Percentiles rank a stretch among this genome's conserved stretches.
Conservation (phyloP, 2,113 vertebrate species). For the Dissostichus mawsoni region DNA sequence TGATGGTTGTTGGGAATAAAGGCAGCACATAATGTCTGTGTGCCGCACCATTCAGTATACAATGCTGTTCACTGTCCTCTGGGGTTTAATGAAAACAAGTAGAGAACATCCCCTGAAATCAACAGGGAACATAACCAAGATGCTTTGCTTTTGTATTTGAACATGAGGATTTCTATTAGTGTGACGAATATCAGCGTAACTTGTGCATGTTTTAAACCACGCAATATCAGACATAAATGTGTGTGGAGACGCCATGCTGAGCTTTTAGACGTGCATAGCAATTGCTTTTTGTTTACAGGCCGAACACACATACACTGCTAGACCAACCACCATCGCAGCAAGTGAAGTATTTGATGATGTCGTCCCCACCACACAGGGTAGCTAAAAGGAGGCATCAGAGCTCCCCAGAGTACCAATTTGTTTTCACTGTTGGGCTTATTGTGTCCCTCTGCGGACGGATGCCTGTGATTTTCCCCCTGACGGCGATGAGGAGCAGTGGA, state of each 20-base stretch:
- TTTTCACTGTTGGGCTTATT: conserved; percentile 53
- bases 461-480: conserved; percentile 47
- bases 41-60: conserved; percentile 2
- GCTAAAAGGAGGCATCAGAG: conserved; percentile 40
- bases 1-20: background rate
- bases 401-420: conserved; percentile 61
- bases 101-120: conserved; percentile 35
- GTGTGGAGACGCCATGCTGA: background rate
- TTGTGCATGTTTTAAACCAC: conserved; percentile 27
- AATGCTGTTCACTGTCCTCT: background rate
- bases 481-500: conserved; percentile 25
- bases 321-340: background rate
- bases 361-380: conserved; percentile 7
- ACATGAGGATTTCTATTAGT: conserved; percentile 16
- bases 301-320: conserved; percentile 1
- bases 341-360: conserved; percentile 35
- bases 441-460: conserved; percentile 45
- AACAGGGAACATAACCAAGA: conserved; percentile 10
- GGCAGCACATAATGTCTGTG: conserved; percentile 9
- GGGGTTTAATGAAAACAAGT: conserved; percentile 13
- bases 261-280: conserved; percentile 15
- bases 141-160: conserved; percentile 7
- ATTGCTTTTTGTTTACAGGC: conserved; percentile 17
- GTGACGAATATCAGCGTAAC: conserved; percentile 14
- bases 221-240: background rate